These are phyloP conservation scores for Elysia crispata DNA, from an alignment of 2,888 invertebrate species.

Conservation along the genomic window DNA sequence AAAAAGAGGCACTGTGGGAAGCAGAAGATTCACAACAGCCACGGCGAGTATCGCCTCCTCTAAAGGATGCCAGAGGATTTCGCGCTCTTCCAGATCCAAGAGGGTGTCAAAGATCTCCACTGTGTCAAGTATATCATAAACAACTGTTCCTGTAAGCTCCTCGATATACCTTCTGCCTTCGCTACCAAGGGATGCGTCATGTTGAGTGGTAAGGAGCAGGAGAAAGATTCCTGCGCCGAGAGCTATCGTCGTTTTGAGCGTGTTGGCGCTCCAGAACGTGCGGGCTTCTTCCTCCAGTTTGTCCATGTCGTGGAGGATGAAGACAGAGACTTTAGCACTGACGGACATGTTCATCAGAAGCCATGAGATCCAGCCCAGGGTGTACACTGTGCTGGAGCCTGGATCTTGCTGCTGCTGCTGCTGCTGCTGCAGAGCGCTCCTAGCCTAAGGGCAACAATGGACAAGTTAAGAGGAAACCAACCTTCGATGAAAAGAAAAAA, in stretches of 20 bases:
- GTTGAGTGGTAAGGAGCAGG: conserved; percentile 80
- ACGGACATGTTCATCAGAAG: conserved; percentile 79
- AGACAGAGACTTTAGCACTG: conserved; percentile 79
- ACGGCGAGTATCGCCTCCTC: conserved; percentile 79
- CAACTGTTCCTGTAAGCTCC: conserved; percentile 79
- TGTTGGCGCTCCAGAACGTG: conserved; percentile 77
- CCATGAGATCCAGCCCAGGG: conserved; percentile 77
- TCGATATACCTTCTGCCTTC: conserved; percentile 79
- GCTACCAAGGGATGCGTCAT: conserved; percentile 79
- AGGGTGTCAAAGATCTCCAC: conserved; percentile 80
- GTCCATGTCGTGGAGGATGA: conserved; percentile 76
- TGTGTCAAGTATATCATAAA: conserved; percentile 81
- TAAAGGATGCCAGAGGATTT: conserved; percentile 67
- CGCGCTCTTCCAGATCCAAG: conserved; percentile 70
- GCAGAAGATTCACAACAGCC: conserved; percentile 80
- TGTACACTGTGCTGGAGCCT: no score
- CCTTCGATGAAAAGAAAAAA: no score
- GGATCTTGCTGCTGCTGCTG: no score
- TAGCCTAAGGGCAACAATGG: not conserved
- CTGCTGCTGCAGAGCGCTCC: not conserved
- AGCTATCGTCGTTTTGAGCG: conserved; percentile 53
- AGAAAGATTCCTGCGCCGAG: conserved; percentile 77
- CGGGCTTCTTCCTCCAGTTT: conserved; percentile 70
- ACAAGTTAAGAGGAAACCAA: no score
- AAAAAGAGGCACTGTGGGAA: conserved; percentile 80